Evolutionary conservation across 2,888 invertebrate genomes (phyloP), one percentile per base, ranked within the genome.

Genomic region (Latrodectus hesperus): DNA sequence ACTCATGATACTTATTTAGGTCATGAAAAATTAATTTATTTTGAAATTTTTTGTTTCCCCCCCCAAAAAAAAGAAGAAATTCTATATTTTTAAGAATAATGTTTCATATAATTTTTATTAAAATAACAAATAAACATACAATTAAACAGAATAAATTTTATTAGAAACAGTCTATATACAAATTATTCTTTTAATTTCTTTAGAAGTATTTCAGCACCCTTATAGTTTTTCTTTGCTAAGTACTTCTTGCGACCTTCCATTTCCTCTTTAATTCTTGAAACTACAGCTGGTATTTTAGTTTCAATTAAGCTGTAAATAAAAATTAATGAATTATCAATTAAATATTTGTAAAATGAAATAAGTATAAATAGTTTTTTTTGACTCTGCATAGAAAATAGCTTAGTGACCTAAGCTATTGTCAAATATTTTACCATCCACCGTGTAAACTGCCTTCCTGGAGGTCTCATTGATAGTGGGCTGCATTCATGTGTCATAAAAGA

Each of bases 221-320:
- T 75, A 22, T 60, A 89, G 38, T 17, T 51, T 26, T 82, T 82
- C 65, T 85, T 85, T 9, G 73, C 14, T 22, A 89, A 49, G 38
- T 78, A 55, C 9, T 52, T 78, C 17, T 85, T 68, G 49, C 74
- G 71, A 5, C 89, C 89, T n/a, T 22, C 16, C 71, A 89, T 26
- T 85, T 85, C 85, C 53, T 74, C 72, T 17, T 81, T 89, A 16
- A 89, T 68, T 53, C 70, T 77, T 38, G 75, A n/a, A 51, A 85
- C 85, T 67, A 89, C 89, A 51, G 77, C 51, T 70, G 89, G 85
- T 49, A 85, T 52, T 78, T 74, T 77, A 17, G 85, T 89, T 75
- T 89, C 89, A 26, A 89, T 72, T n/a, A 89, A 67, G 26, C 89
- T 89, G 53, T 3, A 85, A 84, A 49, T 17, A 14, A 60, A 77